These are phyloP conservation scores for Euproctis similis DNA, from an alignment of 2,888 invertebrate species.

Conservation along the genomic window DNA sequence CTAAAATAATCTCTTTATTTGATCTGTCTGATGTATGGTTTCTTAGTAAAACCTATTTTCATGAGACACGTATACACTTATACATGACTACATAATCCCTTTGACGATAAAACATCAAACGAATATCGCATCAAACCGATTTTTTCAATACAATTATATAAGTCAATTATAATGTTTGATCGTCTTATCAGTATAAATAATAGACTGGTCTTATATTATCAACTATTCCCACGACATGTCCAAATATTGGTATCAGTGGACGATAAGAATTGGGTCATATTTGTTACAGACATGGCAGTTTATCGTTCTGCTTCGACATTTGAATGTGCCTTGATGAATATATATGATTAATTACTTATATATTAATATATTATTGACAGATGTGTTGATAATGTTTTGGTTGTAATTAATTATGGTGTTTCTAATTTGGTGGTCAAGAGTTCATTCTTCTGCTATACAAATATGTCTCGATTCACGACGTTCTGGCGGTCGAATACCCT, in stretches of 20 bases:
- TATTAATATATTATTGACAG: background rate
- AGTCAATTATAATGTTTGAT: constrained; percentile 1
- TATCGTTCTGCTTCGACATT: constrained; percentile 10
- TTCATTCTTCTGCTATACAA: background rate
- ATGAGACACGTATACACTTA: too few species aligned
- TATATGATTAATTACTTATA: constrained; percentile 4
- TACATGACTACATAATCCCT: too few species aligned
- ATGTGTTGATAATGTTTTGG: background rate
- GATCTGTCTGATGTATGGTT: too few species aligned
- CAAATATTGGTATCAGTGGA: constrained; percentile 14
- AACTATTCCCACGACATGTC: constrained; percentile 17
- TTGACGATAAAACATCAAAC: background rate
- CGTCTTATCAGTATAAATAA: constrained; percentile 1
- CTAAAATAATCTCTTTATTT: too few species aligned
- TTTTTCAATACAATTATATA: background rate
- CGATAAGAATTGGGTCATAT: constrained; percentile 18
- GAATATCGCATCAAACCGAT: background rate
- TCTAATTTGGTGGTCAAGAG: constrained; percentile 1
- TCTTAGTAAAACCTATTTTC: too few species aligned
- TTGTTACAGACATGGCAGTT: constrained; percentile 8
- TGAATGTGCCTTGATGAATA: constrained; percentile 7
- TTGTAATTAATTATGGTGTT: background rate
- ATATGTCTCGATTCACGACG: too few species aligned
- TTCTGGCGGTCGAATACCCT: too few species aligned
- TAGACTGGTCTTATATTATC: constrained; percentile 8